Base-by-base conservation (phyloP, 1,140 invertebrate genomes). In the Plutomurus gul region DNA sequence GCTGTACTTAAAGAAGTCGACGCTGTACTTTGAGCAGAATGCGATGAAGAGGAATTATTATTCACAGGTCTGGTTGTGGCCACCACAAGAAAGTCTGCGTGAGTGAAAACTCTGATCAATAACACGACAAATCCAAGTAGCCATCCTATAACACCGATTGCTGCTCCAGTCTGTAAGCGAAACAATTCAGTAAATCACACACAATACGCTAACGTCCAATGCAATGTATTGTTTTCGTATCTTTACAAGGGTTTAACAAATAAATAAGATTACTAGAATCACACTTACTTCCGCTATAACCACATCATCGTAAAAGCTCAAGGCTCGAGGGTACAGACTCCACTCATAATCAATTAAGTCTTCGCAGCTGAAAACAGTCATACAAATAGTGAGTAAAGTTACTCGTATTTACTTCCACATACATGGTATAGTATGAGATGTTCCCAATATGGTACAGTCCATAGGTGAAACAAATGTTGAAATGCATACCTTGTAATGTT, bases 1-100 rank as follows among this genome's bases (percentile, higher is more conserved):
- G 56, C 22, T n/a, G 56, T 18, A n/a, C 56, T 65, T 36, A 65
- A n/a, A 4, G 56, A 65, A 18, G 56, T 65, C 1, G 27, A 65
- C 36, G 56, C 36, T 65, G 56, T 65, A n/a, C 56, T 65, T 30
- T n/a, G 25, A 13, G 56, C 18, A 33, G 56, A 16, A n/a, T 25
- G 30, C 18, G 56, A 65, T 10, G 70, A 72, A 13, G 33, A n/a
- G 0, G 13, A 8, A 4, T 39, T 25, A 43, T 43, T 43, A n/a
- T 75, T 11, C 5, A 18, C 0, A 37, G 5, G 6, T n/a, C 18
- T 22, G 39, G 8, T 10, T 16, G 18, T 18, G 3, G 11, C 39
- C 7, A 82, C 47, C 3, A 82, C 77, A 37, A 56, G 36, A 56
- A 84, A 84, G 76, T 84, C 82, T 13, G 82, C 82, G 46, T 84